Conservation (phyloP, 2,797 vertebrate genomes). For the Lepilemur ruficaudatus region DNA sequence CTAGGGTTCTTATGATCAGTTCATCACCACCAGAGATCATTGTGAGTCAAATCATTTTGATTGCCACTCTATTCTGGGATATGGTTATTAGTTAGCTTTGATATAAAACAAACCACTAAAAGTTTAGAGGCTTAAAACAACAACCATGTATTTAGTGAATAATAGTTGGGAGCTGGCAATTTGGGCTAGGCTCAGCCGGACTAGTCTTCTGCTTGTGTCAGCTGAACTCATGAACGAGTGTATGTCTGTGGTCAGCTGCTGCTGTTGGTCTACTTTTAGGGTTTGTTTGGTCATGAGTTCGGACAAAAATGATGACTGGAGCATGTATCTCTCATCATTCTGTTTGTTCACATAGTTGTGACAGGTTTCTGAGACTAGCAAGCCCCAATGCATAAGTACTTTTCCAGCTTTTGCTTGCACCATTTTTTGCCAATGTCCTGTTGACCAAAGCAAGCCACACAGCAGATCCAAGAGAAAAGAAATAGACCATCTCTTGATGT, state of each 20-base stretch:
- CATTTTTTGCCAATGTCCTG: not conserved
- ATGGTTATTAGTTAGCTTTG: not conserved
- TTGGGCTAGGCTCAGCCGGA: not conserved
- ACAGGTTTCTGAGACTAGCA: not conserved
- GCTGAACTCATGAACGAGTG: not conserved
- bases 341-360: not conserved
- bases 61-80: not conserved
- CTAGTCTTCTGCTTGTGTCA: not conserved
- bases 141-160: not conserved
- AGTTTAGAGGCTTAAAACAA: not conserved
- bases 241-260: not conserved
- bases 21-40: not conserved
- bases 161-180: not conserved
- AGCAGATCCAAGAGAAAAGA: not conserved
- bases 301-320: not conserved
- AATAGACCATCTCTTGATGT: not conserved
- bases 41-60: not conserved
- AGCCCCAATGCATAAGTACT: not conserved
- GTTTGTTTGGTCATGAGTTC: not conserved
- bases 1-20: not conserved
- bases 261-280: not conserved
- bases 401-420: not conserved
- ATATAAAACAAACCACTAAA: not conserved
- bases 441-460: not conserved
- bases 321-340: not conserved